Base-by-base conservation (phyloP, 2,888 invertebrate species). In the Drosophila prolongata region DNA sequence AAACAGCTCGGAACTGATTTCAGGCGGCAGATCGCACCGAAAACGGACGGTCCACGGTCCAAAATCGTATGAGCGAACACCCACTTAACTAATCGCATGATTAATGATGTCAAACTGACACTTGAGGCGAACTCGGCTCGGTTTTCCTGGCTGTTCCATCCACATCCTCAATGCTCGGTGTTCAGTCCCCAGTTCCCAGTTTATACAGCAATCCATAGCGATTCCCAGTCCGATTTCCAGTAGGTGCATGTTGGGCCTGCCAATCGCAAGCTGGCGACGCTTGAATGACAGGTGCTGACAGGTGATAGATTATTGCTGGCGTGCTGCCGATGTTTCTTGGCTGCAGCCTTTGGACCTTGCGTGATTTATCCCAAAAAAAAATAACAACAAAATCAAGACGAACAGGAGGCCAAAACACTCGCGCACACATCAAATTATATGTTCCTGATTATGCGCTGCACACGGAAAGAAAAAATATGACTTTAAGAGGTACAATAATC, bases 241-340 rank as follows among this genome's bases (percentile, higher is more conserved):
- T 56, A 62, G 69, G 69, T 69, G 68, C 69, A 65, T 57, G 50
- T 50, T 59, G 65, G 75, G 68, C 13, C 90, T 90, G 89, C 89
- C 90, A 90, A 90, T 90, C 87, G 86, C 86, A 83, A n/a, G 77
- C 74, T 87, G 90, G n/a, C 87, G 89, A 89, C 82, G 87, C 88
- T 79, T 91, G 90, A 91, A 90, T 91, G 91, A 91, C 91, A 91
- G 91, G 90, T 91, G 91, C 90, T 91, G 91, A 91, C 91, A 91
- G 91, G 91, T 91, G 91, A 91, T 91, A 90, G 90, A 91, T 91
- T 91, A 88, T 88, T 88, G 83, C 82, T 77, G 80, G 78, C 55
- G 61, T 70, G 55, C 62, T 65, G 60, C 65, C 30, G 44, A 27
- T 14, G 56, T 58, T 47, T 43, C 35, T 8, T n/a, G n/a, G 16